Evolutionary conservation across 2,797 vertebrate genomes (phyloP).

Genomic region (Scyliorhinus canicula): DNA sequence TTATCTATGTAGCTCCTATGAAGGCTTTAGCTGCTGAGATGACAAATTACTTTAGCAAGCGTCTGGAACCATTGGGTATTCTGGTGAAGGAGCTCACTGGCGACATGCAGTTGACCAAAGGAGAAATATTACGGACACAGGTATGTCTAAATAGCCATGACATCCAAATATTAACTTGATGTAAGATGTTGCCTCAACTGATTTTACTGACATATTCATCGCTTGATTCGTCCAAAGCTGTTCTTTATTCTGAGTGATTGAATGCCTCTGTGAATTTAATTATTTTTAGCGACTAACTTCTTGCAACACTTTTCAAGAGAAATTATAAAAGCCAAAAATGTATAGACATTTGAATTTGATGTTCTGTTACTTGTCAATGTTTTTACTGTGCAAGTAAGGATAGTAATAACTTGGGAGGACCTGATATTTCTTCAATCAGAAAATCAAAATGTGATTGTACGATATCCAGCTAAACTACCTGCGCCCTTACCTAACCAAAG

Average conservation of each 20-base stretch:
- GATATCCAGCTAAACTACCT: background rate
- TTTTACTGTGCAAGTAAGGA: background rate
- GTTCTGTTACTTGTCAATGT: background rate
- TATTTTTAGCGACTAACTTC: background rate
- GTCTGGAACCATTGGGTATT: conserved; percentile 85
- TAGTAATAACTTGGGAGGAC: background rate
- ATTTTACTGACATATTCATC: background rate
- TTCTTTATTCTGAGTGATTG: background rate
- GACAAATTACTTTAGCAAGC: conserved; percentile 97
- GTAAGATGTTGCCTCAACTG: background rate
- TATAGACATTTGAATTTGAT: background rate
- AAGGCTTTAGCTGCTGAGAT: conserved; percentile 98
- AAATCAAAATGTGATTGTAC: background rate
- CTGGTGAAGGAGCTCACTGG: conserved; percentile 89
- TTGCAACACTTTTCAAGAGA: background rate
- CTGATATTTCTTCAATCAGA: background rate
- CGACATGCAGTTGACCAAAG: conserved; percentile 97
- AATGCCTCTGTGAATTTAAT: background rate
- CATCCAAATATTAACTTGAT: background rate
- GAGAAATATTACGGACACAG: conserved; percentile 87
- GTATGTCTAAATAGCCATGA: conserved; percentile 51
- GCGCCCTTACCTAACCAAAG: background rate
- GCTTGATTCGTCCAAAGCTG: background rate
- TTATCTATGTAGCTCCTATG: conserved; percentile 97
- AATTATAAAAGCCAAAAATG: background rate